Evolutionary conservation across 2,888 invertebrate genomes (phyloP), one percentile per base, ranked within the genome.

Genomic region (Odontothrips loti): DNA sequence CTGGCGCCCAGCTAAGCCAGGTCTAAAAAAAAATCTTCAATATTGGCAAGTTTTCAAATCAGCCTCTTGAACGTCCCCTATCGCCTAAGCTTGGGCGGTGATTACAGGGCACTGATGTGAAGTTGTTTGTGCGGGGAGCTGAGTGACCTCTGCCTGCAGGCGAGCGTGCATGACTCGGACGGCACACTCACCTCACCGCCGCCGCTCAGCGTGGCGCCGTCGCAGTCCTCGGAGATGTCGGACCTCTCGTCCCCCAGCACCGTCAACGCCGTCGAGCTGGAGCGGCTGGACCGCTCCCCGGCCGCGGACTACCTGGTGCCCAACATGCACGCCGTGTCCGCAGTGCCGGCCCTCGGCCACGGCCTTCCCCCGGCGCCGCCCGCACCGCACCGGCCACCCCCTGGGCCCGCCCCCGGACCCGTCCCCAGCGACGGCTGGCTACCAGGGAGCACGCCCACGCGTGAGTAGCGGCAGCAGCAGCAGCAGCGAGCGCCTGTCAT

Each of bases 301-400:
- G n/a, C 58, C 23, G 68, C 68, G 23, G 68, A 75, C 68, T 75
- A 75, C 68, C 68, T 75, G 68, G 68, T 75, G 68, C 68, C 68
- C 68, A 43, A 43, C 34, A 58, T 58, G 58, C 58, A 75, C 23
- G 27, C 27, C 12, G 27, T 75, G 68, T 2, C 68, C 23, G 68
- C 68, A 12, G 68, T 12, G 27, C 23, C 68, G 1, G 58, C 15
- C 68, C 11, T 27, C 27, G 58, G 23, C 68, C 68, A 27, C 23
- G 10, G n/a, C 9, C 23, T 68, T 23, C 68, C 23, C 9, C 10
- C 68, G 23, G 68, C 68, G 68, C 68, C 68, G 68, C 68, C 68
- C 11, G 6, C 27, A 27, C 68, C 68, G 23, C 68, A 75, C 68
- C 68, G 68, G 27, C 68, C 68, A 27, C 68, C 68, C 68, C 68